Evolutionary conservation across 2,797 vertebrate genomes (phyloP).

Genomic region (Myoxocephalus aenaeus): DNA sequence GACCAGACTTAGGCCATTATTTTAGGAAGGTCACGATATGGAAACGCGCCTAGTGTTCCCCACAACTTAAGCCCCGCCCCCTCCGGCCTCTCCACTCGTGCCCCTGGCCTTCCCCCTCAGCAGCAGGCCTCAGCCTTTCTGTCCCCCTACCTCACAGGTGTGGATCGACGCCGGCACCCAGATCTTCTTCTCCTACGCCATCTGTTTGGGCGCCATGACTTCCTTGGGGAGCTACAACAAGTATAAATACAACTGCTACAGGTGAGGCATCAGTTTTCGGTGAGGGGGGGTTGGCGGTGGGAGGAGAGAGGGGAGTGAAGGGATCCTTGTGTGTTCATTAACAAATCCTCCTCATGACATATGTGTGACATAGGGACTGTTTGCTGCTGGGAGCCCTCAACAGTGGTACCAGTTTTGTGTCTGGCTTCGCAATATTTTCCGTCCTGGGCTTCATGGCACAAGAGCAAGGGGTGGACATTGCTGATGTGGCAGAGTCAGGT

Average conservation of each 20-base stretch:
- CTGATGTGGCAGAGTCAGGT: constrained; percentile 99
- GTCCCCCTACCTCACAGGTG: constrained; percentile 82
- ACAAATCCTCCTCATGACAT: constrained; percentile 98
- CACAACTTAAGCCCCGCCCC: neutral
- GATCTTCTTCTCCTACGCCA: constrained; percentile 99
- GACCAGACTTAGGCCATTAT: too few relatives aligned
- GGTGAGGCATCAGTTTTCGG: constrained; percentile 88
- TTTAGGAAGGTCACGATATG: too few relatives aligned
- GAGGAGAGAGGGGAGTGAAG: constrained; percentile 75
- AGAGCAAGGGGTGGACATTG: constrained; percentile 99
- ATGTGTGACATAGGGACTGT: constrained; percentile 99
- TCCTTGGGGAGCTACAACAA: constrained; percentile 99
- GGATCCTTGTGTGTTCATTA: constrained; percentile 94
- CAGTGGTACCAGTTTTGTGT: constrained; percentile 99
- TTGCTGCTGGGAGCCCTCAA: constrained; percentile 99
- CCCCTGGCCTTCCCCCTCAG: neutral
- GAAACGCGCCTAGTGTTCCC: neutral
- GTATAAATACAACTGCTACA: constrained; percentile 99
- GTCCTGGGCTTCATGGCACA: constrained; percentile 99
- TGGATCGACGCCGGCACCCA: constrained; percentile 99
- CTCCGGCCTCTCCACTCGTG: neutral
- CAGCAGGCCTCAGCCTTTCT: constrained; percentile 72
- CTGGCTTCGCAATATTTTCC: constrained; percentile 99
- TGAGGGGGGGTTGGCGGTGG: constrained; percentile 69
- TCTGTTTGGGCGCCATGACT: constrained; percentile 99